Base-by-base conservation (phyloP, 1,140 invertebrate genomes). In the Scaptodrosophila lebanonensis region DNA sequence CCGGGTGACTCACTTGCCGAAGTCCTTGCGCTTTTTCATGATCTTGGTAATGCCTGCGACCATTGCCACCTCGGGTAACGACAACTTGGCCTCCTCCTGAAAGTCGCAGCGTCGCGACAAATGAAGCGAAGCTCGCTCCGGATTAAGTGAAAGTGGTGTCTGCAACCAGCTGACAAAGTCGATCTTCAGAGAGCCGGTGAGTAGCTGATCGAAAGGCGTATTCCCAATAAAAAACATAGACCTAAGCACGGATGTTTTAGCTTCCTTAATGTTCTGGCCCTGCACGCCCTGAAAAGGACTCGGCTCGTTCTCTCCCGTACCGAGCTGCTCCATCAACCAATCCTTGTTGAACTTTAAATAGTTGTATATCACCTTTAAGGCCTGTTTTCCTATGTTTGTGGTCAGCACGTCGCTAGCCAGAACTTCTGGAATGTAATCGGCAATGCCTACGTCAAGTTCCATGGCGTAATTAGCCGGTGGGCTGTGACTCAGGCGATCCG, bases 151-250 rank as follows among this genome's bases (percentile, higher is more conserved):
- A 64, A 91, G 77, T 2, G 89, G 89, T 47, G 87, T 89, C 50
- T 89, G 87, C 12, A 91, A 67, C 57, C 90, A 86, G 45, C 84
- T 72, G 1, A 86, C 72, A 86, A 90, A 91, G 75, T 91, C 88
- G 18, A 90, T 89, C 56, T 83, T 84, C 77, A 90, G 87, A 4
- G 88, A 85, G 22, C 89, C 88, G 9, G 87, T 88, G 7, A 91
- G 64, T 11, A 90, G 75, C 88, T 93, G 91, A 88, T 94, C 93
- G 62, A 94, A 94, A 2, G 90, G 89, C 11, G 87, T 86, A 44
- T 91, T 88, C 6, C 91, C 93, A 33, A 94, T 93, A 61, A 93
- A 92, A 72, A 94, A 94, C 93, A 94, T 94, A 12, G 90, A 90
- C 68, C 93, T 91, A 1, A 93, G 84, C 1, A 94, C 86, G 5